A percentile compares a stretch with the other conserved stretches of the same genome.
Evolutionary conservation across 1,140 invertebrate genomes (phyloP).

Genomic region (Caenorhabditis brenneri): DNA sequence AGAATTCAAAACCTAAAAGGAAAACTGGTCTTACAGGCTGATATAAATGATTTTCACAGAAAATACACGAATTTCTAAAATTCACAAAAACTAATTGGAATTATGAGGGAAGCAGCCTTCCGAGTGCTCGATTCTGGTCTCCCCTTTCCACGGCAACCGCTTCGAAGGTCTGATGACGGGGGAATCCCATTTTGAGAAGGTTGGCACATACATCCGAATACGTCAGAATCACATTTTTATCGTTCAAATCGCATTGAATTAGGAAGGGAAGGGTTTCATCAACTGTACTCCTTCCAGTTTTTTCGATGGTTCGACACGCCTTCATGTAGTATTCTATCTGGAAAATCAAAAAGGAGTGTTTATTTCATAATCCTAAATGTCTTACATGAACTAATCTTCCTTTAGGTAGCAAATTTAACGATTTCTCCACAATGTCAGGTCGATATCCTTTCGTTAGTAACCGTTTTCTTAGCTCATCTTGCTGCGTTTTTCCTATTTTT

Average conservation of each 20-base stretch:
- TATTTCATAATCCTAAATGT: no score
- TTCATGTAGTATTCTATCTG: conserved; percentile 37
- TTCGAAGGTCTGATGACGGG: not conserved
- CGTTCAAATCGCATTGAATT: conserved; percentile 9
- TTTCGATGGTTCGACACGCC: conserved; percentile 4
- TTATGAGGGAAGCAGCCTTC: not conserved
- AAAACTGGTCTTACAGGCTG: no score
- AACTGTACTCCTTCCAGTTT: not conserved
- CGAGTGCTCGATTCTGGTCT: not conserved
- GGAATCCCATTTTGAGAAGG: conserved; percentile 25
- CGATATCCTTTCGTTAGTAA: conserved; percentile 17
- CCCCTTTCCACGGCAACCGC: not conserved
- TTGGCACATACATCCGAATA: conserved; percentile 29
- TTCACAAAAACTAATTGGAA: not conserved
- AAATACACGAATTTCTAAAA: not conserved
- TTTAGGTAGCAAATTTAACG: not conserved
- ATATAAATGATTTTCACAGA: conserved; percentile 1
- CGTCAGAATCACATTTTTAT: not conserved
- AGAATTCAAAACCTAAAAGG: no score
- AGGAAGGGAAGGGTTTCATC: conserved; percentile 3
- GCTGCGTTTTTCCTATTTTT: not conserved
- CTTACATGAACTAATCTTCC: conserved; percentile 16
- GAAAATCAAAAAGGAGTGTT: not conserved
- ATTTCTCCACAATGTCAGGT: not conserved
- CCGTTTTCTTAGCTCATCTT: not conserved